Conservation (phyloP, 1,140 invertebrate species). For the Brachystomella parvula region DNA sequence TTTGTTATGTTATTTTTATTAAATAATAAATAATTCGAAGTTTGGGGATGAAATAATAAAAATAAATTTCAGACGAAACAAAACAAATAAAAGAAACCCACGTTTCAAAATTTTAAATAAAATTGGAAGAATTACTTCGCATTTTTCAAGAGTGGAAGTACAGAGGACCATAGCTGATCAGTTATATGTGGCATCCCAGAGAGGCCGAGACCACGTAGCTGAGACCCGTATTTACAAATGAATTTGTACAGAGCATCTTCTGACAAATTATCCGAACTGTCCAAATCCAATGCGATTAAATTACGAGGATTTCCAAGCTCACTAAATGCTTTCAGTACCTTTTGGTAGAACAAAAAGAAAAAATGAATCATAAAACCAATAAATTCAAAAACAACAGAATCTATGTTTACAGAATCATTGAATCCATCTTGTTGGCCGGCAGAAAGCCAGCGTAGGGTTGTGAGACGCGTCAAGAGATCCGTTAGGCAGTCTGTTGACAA, state of each 20-base stretch:
- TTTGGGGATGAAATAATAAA: no score
- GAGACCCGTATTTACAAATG: slow-evolving; percentile 74
- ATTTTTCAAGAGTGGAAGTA: slow-evolving; percentile 79
- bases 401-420: slow-evolving; percentile 65
- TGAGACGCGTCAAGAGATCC: slow-evolving; percentile 81
- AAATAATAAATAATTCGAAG: no score
- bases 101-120: background rate
- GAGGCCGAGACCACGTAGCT: slow-evolving; percentile 75
- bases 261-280: slow-evolving; percentile 87
- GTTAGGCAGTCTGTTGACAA: slow-evolving; percentile 86
- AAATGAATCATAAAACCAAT: background rate
- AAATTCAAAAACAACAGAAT: background rate
- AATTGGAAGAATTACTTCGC: slow-evolving; percentile 59
- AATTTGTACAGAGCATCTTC: slow-evolving; percentile 80
- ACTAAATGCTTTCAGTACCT: slow-evolving; percentile 78
- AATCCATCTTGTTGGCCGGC: slow-evolving; percentile 96
- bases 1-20: no score
- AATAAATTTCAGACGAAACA: no score
- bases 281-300: slow-evolving; percentile 82
- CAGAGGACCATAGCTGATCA: slow-evolving; percentile 90
- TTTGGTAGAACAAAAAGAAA: slow-evolving; percentile 9
- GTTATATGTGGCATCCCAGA: slow-evolving; percentile 96
- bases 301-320: slow-evolving; percentile 77
- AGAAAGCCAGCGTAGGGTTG: slow-evolving; percentile 77
- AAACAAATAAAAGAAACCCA: background rate